Percentiles rank a stretch among this genome's conserved stretches.
Evolutionary conservation across 2,888 invertebrate species (phyloP).

Genomic region (Agrypnus murinus): DNA sequence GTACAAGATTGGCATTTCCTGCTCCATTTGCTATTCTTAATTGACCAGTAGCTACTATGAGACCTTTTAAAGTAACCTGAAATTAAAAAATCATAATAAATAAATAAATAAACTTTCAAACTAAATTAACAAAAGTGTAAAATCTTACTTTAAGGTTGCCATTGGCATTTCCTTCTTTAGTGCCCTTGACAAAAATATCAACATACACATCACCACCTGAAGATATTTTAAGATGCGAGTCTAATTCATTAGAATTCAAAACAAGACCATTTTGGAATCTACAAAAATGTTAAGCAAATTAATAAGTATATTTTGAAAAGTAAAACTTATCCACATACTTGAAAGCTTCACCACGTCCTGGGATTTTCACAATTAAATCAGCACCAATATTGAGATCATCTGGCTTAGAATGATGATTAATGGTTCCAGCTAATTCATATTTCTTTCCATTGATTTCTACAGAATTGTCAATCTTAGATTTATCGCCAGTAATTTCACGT

Average conservation of each 20-base stretch:
- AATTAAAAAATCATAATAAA: constrained; percentile 1
- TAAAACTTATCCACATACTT: constrained; percentile 69
- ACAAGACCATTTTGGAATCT: constrained; percentile 73
- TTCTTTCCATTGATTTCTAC: constrained; percentile 77
- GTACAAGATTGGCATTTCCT: constrained; percentile 76
- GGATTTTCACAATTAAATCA: constrained; percentile 74
- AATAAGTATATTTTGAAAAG: not conserved
- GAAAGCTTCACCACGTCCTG: constrained; percentile 74
- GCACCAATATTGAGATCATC: constrained; percentile 76
- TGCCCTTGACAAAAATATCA: constrained; percentile 74
- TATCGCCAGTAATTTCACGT: constrained; percentile 74
- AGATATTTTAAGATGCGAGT: constrained; percentile 74
- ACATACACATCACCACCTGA: constrained; percentile 72
- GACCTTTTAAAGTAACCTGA: constrained; percentile 73
- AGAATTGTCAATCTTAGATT: constrained; percentile 78
- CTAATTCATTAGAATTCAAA: constrained; percentile 70
- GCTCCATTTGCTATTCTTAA: constrained; percentile 78
- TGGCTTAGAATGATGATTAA: constrained; percentile 74
- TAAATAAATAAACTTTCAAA: not conserved
- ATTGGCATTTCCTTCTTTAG: constrained; percentile 69
- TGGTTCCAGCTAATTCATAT: constrained; percentile 76
- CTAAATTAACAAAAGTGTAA: constrained; percentile 23
- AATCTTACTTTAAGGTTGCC: constrained; percentile 74
- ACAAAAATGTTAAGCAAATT: constrained; percentile 6
- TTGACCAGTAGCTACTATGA: constrained; percentile 78